A percentile compares a stretch with the other conserved stretches of the same genome.
Conservation (phyloP, 2,797 vertebrate genomes). For the Columba guinea region DNA sequence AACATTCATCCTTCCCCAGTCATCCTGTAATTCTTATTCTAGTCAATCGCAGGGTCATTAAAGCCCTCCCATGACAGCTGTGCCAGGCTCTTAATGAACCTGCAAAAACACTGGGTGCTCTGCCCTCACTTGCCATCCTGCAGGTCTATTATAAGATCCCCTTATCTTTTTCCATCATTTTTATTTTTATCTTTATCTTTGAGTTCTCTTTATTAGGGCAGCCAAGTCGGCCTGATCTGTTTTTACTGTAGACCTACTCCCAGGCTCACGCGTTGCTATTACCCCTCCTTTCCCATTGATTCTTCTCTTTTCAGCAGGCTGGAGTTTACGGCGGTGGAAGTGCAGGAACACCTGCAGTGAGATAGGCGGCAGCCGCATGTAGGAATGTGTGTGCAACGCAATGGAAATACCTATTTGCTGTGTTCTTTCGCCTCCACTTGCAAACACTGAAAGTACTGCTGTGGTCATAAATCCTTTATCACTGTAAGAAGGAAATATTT, state of each 20-base stretch:
- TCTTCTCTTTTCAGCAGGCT: neutral
- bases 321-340: rapidly evolving
- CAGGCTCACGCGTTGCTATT: neutral
- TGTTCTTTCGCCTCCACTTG: neutral
- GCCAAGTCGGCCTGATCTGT: neutral
- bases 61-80: neutral
- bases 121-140: neutral
- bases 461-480: neutral
- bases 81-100: neutral
- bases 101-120: neutral
- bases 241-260: neutral
- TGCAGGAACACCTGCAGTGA: neutral
- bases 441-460: neutral
- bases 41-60: neutral
- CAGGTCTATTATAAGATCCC: neutral
- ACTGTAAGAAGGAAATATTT: neutral
- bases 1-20: constrained; percentile 9
- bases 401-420: neutral
- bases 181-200: neutral
- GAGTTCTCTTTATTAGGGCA: neutral
- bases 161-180: neutral
- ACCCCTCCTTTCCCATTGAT: neutral
- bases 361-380: rapidly evolving
- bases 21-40: neutral
- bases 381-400: rapidly evolving